A percentile compares a stretch with the other conserved stretches of the same genome.
Conservation (phyloP, 2,113 vertebrate genomes). For the Thunnus thynnus region DNA sequence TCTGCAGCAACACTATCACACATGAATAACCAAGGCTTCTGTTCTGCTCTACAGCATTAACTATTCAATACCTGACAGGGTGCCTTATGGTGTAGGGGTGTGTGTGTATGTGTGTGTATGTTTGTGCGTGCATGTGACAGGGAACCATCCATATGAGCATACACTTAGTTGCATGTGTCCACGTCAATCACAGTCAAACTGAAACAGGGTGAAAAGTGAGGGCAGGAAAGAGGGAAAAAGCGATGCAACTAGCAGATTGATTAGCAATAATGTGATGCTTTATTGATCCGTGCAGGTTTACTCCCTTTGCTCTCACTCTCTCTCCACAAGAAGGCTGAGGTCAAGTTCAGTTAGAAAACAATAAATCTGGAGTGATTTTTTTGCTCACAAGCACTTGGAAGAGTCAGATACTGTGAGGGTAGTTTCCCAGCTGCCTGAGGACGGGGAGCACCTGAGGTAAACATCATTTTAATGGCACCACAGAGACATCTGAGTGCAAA, state of each 20-base stretch:
- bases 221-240: constrained; percentile 16
- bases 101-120: background rate
- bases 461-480: constrained; percentile 14
- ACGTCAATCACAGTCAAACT: constrained; percentile 32
- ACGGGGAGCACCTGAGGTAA: background rate
- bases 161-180: background rate
- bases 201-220: constrained; percentile 17
- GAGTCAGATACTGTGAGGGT: background rate
- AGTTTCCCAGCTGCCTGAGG: constrained; percentile 1
- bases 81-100: constrained; percentile 41
- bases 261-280: constrained; percentile 16
- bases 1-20: constrained; percentile 70
- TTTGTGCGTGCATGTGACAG: constrained; percentile 3
- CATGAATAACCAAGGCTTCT: constrained; percentile 75
- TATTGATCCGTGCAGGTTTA: constrained; percentile 19
- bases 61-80: constrained; percentile 71
- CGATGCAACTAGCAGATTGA: constrained; percentile 24
- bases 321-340: background rate
- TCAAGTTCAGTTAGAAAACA: constrained; percentile 28
- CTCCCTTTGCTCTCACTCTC: background rate
- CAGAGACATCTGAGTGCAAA: constrained; percentile 4
- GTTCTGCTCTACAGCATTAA: constrained; percentile 62
- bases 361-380: background rate
- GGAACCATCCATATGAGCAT: constrained; percentile 15
- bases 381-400: background rate